Percentiles rank a stretch among this genome's conserved stretches.
Conservation (phyloP, 2,797 vertebrate genomes). For the Poeciliopsis presidionis region DNA sequence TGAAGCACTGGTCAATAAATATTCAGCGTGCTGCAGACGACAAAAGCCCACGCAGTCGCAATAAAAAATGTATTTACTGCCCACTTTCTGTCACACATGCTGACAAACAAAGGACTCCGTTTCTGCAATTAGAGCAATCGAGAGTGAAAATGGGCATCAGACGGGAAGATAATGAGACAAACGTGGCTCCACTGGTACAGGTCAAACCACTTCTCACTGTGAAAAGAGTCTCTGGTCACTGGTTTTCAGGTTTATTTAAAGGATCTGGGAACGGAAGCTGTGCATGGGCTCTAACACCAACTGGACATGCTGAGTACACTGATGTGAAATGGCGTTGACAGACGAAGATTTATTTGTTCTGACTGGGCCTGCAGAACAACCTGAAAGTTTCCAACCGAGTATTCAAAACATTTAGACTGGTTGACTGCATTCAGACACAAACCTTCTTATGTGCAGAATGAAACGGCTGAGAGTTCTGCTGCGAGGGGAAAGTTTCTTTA, state of each 20-base stretch:
- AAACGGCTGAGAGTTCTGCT: neutral
- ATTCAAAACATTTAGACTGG: neutral
- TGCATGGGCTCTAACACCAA: neutral
- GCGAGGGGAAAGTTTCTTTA: neutral
- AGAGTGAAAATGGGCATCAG: conserved; percentile 71
- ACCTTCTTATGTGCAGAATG: neutral
- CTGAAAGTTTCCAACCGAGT: neutral
- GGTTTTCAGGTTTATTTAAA: conserved; percentile 16
- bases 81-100: conserved; percentile 52
- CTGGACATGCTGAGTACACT: neutral
- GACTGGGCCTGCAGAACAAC: neutral
- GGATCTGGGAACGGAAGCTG: conserved; percentile 1
- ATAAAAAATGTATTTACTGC: conserved; percentile 64
- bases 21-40: conserved; percentile 15
- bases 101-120: conserved; percentile 71
- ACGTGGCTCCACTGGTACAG: conserved; percentile 59
- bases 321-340: neutral
- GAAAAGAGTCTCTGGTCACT: conserved; percentile 46
- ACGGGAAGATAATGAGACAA: conserved; percentile 68
- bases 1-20: conserved; percentile 17
- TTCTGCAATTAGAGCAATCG: conserved; percentile 70
- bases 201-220: conserved; percentile 73
- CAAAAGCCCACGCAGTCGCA: conserved; percentile 38
- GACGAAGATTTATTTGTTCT: neutral
- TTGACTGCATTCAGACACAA: neutral